Percentiles rank a stretch among this genome's conserved stretches.
Evolutionary conservation across 2,113 vertebrate genomes (phyloP).

Genomic region (Serinus canaria): DNA sequence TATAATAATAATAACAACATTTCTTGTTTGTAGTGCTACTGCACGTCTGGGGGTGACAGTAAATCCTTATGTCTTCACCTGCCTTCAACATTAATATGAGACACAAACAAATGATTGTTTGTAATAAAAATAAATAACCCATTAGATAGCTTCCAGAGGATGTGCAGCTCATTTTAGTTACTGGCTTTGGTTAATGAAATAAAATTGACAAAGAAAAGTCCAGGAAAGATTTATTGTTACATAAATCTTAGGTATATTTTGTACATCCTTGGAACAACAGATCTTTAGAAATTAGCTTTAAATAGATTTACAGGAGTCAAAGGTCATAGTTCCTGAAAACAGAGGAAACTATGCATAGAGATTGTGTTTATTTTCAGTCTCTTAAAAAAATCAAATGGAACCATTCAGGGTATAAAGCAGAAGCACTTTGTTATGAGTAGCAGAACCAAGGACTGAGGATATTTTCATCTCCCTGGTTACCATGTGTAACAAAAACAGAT

Average conservation of each 20-base stretch:
- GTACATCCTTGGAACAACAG: slow-evolving; percentile 61
- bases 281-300: slow-evolving; percentile 65
- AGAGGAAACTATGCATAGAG: slow-evolving; percentile 70
- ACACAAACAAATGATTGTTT: slow-evolving; percentile 49
- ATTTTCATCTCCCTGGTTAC: slow-evolving; percentile 65
- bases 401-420: slow-evolving; percentile 63
- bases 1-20: not conserved
- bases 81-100: slow-evolving; percentile 41
- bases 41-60: not conserved
- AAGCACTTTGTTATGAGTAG: slow-evolving; percentile 62
- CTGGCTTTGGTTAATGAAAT: slow-evolving; percentile 50
- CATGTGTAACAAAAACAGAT: slow-evolving; percentile 60
- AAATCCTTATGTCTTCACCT: slow-evolving; percentile 54
- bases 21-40: not conserved
- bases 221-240: slow-evolving; percentile 41
- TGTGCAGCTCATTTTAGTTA: slow-evolving; percentile 36
- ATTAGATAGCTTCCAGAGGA: slow-evolving; percentile 58
- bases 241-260: slow-evolving; percentile 69
- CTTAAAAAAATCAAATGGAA: slow-evolving; percentile 69
- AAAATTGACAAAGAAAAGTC: slow-evolving; percentile 44
- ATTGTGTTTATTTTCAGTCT: slow-evolving; percentile 75
- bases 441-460: slow-evolving; percentile 10
- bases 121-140: slow-evolving; percentile 56
- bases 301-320: slow-evolving; percentile 71
- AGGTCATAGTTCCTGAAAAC: slow-evolving; percentile 72